Evolutionary conservation across 2,797 vertebrate species (phyloP).

Genomic region (Salarias fasciatus): DNA sequence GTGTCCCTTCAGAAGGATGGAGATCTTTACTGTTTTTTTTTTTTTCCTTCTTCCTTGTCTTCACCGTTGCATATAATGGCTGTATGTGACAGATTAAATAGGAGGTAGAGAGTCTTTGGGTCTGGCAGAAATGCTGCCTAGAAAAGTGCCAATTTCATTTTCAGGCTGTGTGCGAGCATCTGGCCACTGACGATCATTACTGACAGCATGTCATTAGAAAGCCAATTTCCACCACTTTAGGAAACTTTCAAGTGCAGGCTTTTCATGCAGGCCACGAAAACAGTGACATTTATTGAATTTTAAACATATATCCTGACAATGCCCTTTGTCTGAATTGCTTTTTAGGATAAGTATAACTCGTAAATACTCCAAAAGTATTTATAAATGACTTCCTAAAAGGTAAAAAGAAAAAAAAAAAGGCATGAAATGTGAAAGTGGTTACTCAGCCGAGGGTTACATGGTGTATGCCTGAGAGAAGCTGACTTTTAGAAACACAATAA

Average conservation of each 20-base stretch:
- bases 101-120: conserved; percentile 38
- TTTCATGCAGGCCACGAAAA: conserved; percentile 8
- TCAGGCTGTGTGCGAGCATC: conserved; percentile 40
- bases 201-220: conserved; percentile 62
- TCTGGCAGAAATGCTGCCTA: conserved; percentile 38
- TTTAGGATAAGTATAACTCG: not conserved
- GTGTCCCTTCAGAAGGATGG: conserved; percentile 37
- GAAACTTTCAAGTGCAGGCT: conserved; percentile 45
- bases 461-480: no score
- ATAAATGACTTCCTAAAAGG: no score
- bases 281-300: conserved; percentile 18
- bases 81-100: conserved; percentile 72
- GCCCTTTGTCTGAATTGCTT: not conserved
- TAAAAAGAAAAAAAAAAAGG: no score
- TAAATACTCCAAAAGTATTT: no score
- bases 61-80: conserved; percentile 60
- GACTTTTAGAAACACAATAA: no score
- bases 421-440: no score
- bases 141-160: conserved; percentile 65
- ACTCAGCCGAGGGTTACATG: no score
- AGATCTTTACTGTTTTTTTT: conserved; percentile 38
- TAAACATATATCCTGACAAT: not conserved
- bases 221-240: conserved; percentile 53
- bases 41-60: conserved; percentile 8
- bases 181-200: conserved; percentile 62